phyloP scores from a whole-genome alignment of 2,797 vertebrate species.

The Sebastes itinus region DNA sequence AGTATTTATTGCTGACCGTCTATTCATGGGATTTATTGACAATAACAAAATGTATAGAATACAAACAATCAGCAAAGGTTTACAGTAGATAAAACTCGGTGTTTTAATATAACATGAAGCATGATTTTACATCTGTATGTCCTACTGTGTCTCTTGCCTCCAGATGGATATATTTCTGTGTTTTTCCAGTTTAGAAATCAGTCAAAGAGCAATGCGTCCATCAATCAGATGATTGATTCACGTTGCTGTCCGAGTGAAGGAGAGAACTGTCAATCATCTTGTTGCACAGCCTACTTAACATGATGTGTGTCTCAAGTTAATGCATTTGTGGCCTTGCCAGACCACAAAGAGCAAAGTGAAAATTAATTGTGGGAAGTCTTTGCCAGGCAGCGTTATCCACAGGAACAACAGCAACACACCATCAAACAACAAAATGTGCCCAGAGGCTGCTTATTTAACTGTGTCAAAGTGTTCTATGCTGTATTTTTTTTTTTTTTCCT shows the following conservation, averaged over 20 bases:
- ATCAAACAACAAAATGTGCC: slow-evolving; percentile 6
- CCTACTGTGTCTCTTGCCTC: not conserved
- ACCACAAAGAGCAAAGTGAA: slow-evolving; percentile 25
- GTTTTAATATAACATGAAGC: not conserved
- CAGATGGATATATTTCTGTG: not conserved
- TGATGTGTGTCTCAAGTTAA: not conserved
- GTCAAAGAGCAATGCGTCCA: not conserved
- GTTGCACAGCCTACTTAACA: not conserved
- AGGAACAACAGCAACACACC: slow-evolving; percentile 9
- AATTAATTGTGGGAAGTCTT: slow-evolving; percentile 14
- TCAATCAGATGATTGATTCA: slow-evolving; percentile 10
- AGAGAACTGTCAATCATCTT: slow-evolving; percentile 11
- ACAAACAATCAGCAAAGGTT: not conserved
- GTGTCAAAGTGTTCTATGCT: slow-evolving; percentile 18
- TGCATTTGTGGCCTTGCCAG: not conserved
- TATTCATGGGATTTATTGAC: not conserved
- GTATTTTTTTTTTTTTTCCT: not conserved
- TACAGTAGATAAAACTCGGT: not conserved
- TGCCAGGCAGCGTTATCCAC: slow-evolving; percentile 16
- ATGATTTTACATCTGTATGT: not conserved
- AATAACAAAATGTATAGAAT: not conserved
- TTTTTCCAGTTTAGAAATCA: not conserved
- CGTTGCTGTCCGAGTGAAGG: not conserved
- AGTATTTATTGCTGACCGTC: too few relatives aligned
- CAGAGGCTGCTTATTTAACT: slow-evolving; percentile 46